Base-by-base conservation (phyloP, 2,113 vertebrate genomes). In the Mesembrinibis cayennensis region DNA sequence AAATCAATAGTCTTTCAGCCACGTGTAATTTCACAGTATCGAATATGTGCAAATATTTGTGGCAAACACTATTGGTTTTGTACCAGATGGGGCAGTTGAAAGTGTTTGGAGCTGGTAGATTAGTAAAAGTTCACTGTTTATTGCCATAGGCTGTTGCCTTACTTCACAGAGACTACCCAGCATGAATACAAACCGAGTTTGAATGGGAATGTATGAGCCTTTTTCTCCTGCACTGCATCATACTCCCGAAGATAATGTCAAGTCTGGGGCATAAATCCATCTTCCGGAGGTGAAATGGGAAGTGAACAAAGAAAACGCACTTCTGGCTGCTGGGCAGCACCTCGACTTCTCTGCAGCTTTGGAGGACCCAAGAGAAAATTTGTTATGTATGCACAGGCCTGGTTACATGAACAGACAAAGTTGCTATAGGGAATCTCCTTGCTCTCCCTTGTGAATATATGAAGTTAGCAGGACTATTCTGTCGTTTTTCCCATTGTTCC, bases 21-120 rank as follows among this genome's bases (percentile, higher is more conserved):
- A 62, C 6, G 5, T 50, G 7, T 67, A 85, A 89, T 95, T 93
- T 82, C 26, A 5, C 36, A 88, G 38, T 69, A 93, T 62, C 78
- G 93, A 95, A 94, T 85, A 87, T 14, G 58, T 74, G 84, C 91
- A 96, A 77, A 87, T 96, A 95, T 94, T 77, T 95, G 81, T 80
- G 38, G 71, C 40, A 88, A 95, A 93, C 1, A 3, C 26, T 82
- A 47, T 47, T 89, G 69, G 56, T 90, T 91, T 80, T 3, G 1
- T 40, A 80, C 50, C 62, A 91, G 84, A 88, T 49, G 36, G 66
- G 81, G 77, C 84, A 90, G n/a, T 6, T 73, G 26, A 53, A 94
- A 87, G 38, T 12, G 10, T 65, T 70, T 50, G 49, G 29, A 80
- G 36, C 27, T 58, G 45, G 17, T 45, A 26, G 32, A 34, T 81